Percentiles rank a stretch among this genome's conserved stretches.
Evolutionary conservation across 2,113 vertebrate species (phyloP).

Genomic region (Carollia perspicillata): DNA sequence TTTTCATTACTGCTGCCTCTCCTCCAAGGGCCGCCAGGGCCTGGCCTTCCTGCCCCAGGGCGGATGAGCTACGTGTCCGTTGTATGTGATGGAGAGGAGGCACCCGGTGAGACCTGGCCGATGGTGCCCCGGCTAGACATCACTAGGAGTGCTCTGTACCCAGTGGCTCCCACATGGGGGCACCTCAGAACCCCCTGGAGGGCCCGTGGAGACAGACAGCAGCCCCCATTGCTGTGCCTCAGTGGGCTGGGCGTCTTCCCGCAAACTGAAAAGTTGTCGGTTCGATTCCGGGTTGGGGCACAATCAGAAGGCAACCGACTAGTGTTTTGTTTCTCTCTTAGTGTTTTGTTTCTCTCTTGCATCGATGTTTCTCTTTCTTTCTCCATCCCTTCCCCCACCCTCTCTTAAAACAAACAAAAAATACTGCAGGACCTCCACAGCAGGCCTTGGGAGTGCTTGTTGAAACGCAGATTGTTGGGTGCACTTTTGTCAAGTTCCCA

Average conservation of each 20-base stretch:
- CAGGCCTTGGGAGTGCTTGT: neutral
- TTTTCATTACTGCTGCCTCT: neutral
- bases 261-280: no score
- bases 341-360: no score
- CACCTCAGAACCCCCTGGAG: neutral
- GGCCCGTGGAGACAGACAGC: neutral
- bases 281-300: no score
- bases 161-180: accelerated
- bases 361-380: no score
- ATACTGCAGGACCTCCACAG: accelerated
- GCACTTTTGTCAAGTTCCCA: neutral
- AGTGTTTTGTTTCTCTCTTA: no score
- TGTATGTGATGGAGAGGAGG: accelerated
- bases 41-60: neutral
- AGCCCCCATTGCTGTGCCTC: no score
- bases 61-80: accelerated
- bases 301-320: no score
- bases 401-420: no score
- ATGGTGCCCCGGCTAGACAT: accelerated
- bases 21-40: neutral
- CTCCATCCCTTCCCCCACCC: no score
- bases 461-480: neutral
- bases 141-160: neutral
- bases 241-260: no score
- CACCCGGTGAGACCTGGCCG: neutral